A percentile compares a stretch with the other conserved stretches of the same genome.
These are phyloP conservation scores for Plagiodera versicolora DNA, from an alignment of 2,888 invertebrate genomes.

Conservation along the genomic window DNA sequence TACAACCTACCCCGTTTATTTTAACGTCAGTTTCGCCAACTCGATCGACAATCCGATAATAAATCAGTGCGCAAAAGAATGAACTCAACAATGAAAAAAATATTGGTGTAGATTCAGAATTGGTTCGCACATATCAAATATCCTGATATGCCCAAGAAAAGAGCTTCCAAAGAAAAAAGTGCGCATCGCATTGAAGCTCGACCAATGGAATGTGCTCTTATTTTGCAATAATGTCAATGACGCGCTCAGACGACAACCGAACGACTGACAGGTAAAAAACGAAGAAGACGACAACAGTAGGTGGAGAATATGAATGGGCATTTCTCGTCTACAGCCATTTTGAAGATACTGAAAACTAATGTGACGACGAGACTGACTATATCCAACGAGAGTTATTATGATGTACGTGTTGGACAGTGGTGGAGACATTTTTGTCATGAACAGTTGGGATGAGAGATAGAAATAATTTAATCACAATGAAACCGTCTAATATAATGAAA, in stretches of 20 bases:
- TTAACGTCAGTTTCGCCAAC: not conserved
- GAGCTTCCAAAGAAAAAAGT: slow-evolving; percentile 28
- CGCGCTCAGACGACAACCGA: slow-evolving; percentile 25
- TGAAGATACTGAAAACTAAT: slow-evolving; percentile 39
- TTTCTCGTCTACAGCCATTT: slow-evolving; percentile 40
- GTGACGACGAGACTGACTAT: slow-evolving; percentile 22
- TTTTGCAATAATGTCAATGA: slow-evolving; percentile 34
- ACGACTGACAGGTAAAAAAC: slow-evolving; percentile 24
- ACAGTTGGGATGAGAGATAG: too few relatives aligned
- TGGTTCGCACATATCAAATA: slow-evolving; percentile 26
- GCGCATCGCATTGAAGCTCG: slow-evolving; percentile 31
- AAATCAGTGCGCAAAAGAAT: not conserved
- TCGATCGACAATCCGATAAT: not conserved
- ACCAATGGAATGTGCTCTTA: slow-evolving; percentile 37
- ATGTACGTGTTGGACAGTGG: not conserved
- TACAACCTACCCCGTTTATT: not conserved
- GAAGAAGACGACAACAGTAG: slow-evolving; percentile 14
- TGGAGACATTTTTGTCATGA: too few relatives aligned
- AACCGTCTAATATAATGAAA: too few relatives aligned
- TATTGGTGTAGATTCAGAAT: slow-evolving; percentile 13
- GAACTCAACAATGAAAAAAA: not conserved
- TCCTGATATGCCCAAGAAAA: slow-evolving; percentile 23
- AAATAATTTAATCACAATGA: too few relatives aligned
- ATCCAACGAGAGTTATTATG: slow-evolving; percentile 20
- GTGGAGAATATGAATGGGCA: slow-evolving; percentile 36